Evolutionary conservation across 2,888 invertebrate species (phyloP).

Genomic region (Diaphora mendica): DNA sequence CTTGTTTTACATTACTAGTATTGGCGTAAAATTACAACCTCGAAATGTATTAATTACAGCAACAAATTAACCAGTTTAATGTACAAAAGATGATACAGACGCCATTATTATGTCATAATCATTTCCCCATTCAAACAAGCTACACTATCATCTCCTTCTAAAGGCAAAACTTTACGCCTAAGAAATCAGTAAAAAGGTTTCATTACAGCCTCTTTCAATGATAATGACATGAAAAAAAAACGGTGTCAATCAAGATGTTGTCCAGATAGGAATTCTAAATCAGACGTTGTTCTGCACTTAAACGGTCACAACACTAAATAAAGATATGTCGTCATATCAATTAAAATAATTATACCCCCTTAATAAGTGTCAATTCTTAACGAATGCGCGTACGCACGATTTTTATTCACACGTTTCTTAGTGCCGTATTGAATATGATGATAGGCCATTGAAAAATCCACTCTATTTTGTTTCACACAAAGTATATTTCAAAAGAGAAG

Average conservation of each 20-base stretch:
- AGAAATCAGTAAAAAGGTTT: conserved; percentile 41
- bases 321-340: conserved; percentile 85
- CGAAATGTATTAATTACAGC: neutral
- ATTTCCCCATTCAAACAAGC: conserved; percentile 14
- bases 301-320: conserved; percentile 76
- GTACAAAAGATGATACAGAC: neutral
- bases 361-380: conserved; percentile 87
- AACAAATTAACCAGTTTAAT: neutral
- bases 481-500: conserved; percentile 56
- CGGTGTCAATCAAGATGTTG: conserved; percentile 53
- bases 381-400: conserved; percentile 86
- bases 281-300: conserved; percentile 72
- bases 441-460: conserved; percentile 22
- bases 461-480: conserved; percentile 23
- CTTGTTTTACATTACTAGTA: neutral
- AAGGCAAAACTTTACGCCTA: conserved; percentile 32
- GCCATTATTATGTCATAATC: conserved; percentile 7
- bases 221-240: conserved; percentile 52
- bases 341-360: conserved; percentile 85
- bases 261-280: conserved; percentile 75
- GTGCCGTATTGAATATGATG: conserved; percentile 60
- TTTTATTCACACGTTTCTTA: conserved; percentile 84
- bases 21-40: no score
- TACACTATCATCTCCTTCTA: conserved; percentile 18
- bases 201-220: conserved; percentile 50